Base-by-base conservation (phyloP, 2,888 invertebrate genomes). In the Acleris laterana region DNA sequence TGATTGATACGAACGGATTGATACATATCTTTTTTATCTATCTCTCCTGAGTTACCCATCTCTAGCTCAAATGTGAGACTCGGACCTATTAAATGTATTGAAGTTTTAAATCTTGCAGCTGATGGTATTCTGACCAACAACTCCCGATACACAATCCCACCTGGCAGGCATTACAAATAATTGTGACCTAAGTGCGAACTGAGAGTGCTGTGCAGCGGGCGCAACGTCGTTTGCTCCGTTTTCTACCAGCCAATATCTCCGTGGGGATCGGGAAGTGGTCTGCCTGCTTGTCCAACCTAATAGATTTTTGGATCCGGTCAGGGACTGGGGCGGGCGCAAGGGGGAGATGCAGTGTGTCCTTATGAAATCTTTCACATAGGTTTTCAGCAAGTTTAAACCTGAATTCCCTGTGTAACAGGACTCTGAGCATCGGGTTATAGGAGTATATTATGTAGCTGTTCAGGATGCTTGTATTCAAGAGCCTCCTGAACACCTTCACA, bases 391-490 rank as follows among this genome's bases (percentile, higher is more conserved):
- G 28, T 28, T 28, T 28, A 5, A 28, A 6, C 28, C 28, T 28
- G 28, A 28, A 28, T 6, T 6, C 5, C 6, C 28, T 28, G 6
- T 28, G 28, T 5, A 1, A 6, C 28, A 28, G 28, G 6, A 28
- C 28, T 5, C 28, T 1, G 28, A 28, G 5, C 28, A 28, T 28
- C 28, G 28, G 28, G 28, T 22, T 17, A 32, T 48, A 2, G 32
- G 49, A 42, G 20, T 46, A 58, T 19, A 63, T 58, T 19, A 63
- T 32, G 19, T 52, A 58, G n/a, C 58, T 42, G 44, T 64, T 64
- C 16, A 52, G 46, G 25, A 59, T 52, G 49, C 69, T 71, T 16
- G 22, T 51, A 22, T 71, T 68, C n/a, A 70, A 28, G 16, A 69
- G 32, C 5, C 68, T 17, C 22, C 52, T 51, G 56, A 71, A 70